Base-by-base conservation (phyloP, 2,797 vertebrate species). In the Urosaurus nigricauda region DNA sequence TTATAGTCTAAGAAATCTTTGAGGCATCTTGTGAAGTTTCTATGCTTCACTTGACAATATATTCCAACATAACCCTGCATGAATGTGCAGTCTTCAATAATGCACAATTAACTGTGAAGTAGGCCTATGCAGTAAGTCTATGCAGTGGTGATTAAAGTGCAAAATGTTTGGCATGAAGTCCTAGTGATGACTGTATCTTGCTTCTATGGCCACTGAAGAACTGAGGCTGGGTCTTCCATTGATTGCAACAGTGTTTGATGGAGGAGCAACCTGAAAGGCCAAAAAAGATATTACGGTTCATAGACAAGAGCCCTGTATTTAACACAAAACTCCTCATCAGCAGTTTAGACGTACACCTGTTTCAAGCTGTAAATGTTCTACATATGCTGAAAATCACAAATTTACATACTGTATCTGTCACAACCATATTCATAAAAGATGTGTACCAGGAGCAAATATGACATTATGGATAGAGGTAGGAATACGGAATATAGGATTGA, bases 41-140 rank as follows among this genome's bases (percentile, higher is more conserved):
- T 95, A 79, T 53, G 92, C 90, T 94, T 94, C 78, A 81, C 6
- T 2, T 93, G 88, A 93, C 80, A 96, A 96, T 96, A 97, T 96
- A 96, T 97, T 97, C 96, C 97, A 97, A 95, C 88, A 93, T 94
- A 93, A 92, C 96, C 90, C 95, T 96, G 95, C 95, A 96, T 96
- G 96, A 96, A 96, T 94, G 95, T 26, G 75, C 37, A 80, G 35
- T 85, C 95, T 95, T 84, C 81, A 94, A 93, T 91, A 94, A 79
- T 92, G 90, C 79, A 90, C 87, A 92, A 83, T 93, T 91, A 94
- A 92, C 71, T 35, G 37, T 65, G 5, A 86, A 86, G 40, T 86
- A 74, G 58, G 11, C 60, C 86, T 68, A 85, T 84, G 91, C 84
- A 90, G 74, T 83, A 92, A 91, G 92, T 91, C 88, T 90, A 89